These are phyloP conservation scores for Amazona guildingii DNA, from an alignment of 2,113 vertebrate genomes.

Conservation along the genomic window DNA sequence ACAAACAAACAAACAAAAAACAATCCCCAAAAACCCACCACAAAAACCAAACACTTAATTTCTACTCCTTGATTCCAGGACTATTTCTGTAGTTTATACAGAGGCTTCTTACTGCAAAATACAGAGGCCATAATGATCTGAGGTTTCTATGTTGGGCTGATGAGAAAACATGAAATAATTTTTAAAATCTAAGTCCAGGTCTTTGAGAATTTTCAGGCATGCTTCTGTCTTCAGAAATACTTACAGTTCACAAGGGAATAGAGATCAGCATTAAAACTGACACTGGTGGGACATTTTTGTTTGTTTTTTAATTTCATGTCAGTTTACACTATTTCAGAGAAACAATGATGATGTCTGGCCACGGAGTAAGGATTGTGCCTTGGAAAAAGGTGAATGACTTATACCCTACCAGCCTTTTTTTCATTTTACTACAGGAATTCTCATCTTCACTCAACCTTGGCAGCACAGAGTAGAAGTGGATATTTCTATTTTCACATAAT, in stretches of 20 bases:
- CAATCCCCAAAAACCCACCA: no score
- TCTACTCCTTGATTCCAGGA: neutral
- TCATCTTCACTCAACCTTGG: neutral
- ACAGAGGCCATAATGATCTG: neutral
- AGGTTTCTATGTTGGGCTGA: neutral
- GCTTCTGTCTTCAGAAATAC: neutral
- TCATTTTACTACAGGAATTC: neutral
- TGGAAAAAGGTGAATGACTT: neutral
- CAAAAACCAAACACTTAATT: neutral
- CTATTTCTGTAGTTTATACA: neutral
- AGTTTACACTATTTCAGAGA: neutral
- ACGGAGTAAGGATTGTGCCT: neutral
- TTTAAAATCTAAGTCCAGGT: neutral
- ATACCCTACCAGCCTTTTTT: neutral
- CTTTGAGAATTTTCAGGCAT: neutral
- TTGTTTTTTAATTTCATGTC: neutral
- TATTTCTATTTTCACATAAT: neutral
- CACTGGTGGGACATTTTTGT: neutral
- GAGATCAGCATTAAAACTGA: neutral
- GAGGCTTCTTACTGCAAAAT: neutral
- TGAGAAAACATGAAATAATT: neutral
- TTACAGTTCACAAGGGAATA: neutral
- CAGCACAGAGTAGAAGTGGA: neutral
- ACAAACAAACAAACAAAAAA: neutral
- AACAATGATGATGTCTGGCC: neutral